Conservation (phyloP, 2,797 vertebrate genomes). For the Hypotaenidia philippensis region DNA sequence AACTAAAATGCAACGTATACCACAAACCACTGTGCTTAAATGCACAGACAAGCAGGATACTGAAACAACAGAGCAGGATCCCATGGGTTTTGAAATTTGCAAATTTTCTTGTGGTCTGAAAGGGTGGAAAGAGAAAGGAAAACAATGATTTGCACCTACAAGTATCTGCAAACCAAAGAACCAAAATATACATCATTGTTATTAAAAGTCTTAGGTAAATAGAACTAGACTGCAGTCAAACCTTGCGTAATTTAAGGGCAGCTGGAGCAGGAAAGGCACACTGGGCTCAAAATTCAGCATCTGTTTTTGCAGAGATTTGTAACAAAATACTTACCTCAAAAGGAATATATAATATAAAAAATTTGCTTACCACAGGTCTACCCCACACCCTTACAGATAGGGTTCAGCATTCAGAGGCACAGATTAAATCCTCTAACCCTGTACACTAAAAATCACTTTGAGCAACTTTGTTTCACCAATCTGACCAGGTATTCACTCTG, state of each 20-base stretch:
- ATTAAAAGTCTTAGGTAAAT: background rate
- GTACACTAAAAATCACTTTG: background rate
- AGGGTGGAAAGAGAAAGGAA: background rate
- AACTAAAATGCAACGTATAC: background rate
- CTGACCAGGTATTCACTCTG: background rate
- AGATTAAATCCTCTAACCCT: background rate
- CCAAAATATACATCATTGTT: background rate
- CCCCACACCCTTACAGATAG: background rate
- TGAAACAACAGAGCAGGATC: background rate
- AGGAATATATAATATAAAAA: background rate
- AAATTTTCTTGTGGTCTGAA: background rate
- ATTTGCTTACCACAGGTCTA: background rate
- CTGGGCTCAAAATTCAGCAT: background rate
- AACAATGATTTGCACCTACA: background rate
- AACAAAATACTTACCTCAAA: background rate
- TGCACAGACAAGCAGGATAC: background rate
- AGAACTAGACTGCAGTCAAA: background rate
- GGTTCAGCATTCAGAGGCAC: background rate
- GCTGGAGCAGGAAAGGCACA: background rate
- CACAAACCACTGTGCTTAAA: slow-evolving; percentile 16
- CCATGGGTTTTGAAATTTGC: background rate
- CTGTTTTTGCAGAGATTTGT: background rate
- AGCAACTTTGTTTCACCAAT: background rate
- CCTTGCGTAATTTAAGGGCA: background rate
- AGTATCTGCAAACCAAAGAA: background rate